Evolutionary conservation across 2,888 invertebrate species (phyloP).

Genomic region (Caenorhabditis wallacei): DNA sequence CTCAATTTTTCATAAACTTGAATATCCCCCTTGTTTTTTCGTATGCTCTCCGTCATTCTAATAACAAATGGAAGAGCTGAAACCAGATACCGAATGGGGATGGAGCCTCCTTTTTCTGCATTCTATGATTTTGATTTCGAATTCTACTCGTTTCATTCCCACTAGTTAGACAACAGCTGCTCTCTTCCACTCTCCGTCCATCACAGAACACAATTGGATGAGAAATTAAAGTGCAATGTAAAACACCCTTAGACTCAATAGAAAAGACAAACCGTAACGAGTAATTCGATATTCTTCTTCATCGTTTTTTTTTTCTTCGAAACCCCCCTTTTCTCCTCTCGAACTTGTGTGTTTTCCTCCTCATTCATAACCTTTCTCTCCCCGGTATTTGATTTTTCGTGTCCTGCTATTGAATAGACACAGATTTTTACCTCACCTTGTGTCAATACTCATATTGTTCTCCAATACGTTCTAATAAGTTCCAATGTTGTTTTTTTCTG

Average conservation of each 20-base stretch:
- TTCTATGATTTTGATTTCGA: constrained; percentile 25
- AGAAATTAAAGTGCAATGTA: constrained; percentile 11
- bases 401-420: constrained; percentile 25
- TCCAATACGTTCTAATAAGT: constrained; percentile 10
- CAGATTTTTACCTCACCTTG: constrained; percentile 27
- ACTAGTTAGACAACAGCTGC: constrained; percentile 39
- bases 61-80: background rate
- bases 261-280: constrained; percentile 10
- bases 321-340: constrained; percentile 3
- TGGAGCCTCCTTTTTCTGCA: background rate
- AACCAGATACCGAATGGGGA: constrained; percentile 7
- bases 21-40: background rate
- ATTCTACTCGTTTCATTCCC: constrained; percentile 6
- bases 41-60: background rate
- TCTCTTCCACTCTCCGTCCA: background rate
- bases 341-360: constrained; percentile 31
- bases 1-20: no score
- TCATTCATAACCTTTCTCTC: constrained; percentile 27
- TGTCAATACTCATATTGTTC: constrained; percentile 43
- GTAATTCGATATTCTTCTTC: constrained; percentile 29
- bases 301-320: background rate
- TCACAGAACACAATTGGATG: constrained; percentile 5
- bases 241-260: background rate
- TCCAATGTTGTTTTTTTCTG: background rate
- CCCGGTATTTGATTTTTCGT: constrained; percentile 44